phyloP scores from a whole-genome alignment of 2,797 vertebrate genomes.

The Sylvilagus floridanus region DNA sequence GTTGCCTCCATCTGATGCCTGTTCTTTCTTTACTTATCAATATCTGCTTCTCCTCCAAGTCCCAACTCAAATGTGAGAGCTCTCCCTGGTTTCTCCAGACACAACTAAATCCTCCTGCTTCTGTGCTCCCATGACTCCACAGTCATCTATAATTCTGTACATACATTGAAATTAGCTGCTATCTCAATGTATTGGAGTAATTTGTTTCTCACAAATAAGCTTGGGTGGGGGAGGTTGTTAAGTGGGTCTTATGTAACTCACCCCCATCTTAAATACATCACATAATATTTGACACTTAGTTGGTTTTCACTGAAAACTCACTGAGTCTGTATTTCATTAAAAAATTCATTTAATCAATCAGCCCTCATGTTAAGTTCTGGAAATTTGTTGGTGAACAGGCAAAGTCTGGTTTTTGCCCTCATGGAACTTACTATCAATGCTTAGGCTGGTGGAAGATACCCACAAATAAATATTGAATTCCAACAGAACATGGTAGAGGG shows the following conservation, averaged over 20 bases:
- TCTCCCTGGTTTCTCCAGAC: neutral
- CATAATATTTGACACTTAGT: neutral
- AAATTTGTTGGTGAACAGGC: neutral
- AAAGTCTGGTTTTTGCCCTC: neutral
- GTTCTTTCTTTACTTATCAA: neutral
- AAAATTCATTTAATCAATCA: slow-evolving; percentile 29
- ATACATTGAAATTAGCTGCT: neutral
- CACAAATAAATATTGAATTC: slow-evolving; percentile 13
- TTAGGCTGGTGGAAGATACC: neutral
- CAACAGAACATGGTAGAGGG: neutral
- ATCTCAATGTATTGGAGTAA: neutral
- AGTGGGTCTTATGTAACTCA: neutral
- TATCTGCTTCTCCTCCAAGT: neutral
- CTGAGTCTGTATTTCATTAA: slow-evolving; percentile 39
- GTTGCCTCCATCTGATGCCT: neutral
- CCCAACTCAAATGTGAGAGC: neutral
- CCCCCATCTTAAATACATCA: neutral
- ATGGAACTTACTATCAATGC: neutral
- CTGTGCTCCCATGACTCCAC: neutral
- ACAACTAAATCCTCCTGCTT: neutral
- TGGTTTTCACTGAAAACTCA: slow-evolving; percentile 44
- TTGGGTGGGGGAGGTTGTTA: neutral
- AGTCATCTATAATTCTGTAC: neutral
- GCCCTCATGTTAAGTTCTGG: neutral
- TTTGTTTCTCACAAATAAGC: slow-evolving; percentile 30